Conservation (phyloP, 2,113 vertebrate species). For the Alosa alosa region DNA sequence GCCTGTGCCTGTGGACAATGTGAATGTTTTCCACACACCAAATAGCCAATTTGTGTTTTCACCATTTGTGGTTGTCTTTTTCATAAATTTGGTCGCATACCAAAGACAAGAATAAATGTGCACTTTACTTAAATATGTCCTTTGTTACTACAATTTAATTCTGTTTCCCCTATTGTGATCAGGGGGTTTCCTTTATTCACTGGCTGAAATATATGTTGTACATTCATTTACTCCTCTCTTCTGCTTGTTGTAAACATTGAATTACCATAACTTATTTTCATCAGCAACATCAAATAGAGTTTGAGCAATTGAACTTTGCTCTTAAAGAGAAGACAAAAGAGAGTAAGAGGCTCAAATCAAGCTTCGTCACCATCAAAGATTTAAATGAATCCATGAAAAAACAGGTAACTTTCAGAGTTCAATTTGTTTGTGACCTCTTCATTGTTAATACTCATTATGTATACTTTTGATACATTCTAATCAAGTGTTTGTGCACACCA, state of each 20-base stretch:
- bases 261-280: neutral
- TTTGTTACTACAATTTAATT: neutral
- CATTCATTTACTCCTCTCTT: neutral
- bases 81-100: neutral
- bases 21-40: neutral
- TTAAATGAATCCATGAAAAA: slow-evolving; percentile 83
- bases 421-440: neutral
- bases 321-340: slow-evolving; percentile 81
- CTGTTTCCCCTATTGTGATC: neutral
- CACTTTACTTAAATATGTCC: neutral
- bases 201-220: neutral
- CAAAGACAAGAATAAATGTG: neutral
- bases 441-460: neutral
- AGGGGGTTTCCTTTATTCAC: neutral
- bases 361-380: slow-evolving; percentile 82
- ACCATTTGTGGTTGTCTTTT: neutral
- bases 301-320: slow-evolving; percentile 70
- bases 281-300: slow-evolving; percentile 78
- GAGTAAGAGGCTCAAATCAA: slow-evolving; percentile 81
- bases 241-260: neutral
- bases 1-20: neutral
- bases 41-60: neutral
- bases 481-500: neutral
- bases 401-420: slow-evolving; percentile 67
- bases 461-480: neutral